These are phyloP conservation scores for Agrypnus murinus DNA, from an alignment of 2,888 invertebrate genomes.

Conservation along the genomic window DNA sequence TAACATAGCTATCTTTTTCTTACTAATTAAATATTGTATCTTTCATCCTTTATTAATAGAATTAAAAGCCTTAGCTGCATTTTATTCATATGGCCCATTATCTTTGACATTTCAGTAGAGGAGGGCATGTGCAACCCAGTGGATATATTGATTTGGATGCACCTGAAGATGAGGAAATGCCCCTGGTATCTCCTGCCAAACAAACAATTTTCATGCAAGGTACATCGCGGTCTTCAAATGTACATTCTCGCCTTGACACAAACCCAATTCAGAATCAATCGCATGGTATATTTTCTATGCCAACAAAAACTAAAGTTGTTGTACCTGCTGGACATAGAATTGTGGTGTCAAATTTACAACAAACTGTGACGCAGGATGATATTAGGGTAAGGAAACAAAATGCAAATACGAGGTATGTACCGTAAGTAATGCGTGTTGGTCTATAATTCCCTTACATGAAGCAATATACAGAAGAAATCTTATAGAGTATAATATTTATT, in stretches of 20 bases:
- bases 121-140: constrained; percentile 22
- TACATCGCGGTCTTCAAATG: constrained; percentile 57
- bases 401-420: no score
- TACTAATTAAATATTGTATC: no score
- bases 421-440: no score
- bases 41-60: no score
- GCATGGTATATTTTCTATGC: constrained; percentile 65
- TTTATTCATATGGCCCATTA: no score
- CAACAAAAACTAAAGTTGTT: constrained; percentile 70
- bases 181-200: constrained; percentile 58
- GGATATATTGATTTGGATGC: constrained; percentile 67
- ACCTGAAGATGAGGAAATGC: constrained; percentile 67
- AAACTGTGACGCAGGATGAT: constrained; percentile 91
- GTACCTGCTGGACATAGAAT: constrained; percentile 84
- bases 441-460: no score
- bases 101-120: no score
- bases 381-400: no score
- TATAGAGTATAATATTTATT: no score
- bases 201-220: constrained; percentile 62
- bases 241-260: constrained; percentile 72
- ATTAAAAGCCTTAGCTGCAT: no score
- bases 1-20: no score
- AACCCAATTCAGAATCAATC: constrained; percentile 61
- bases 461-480: no score
- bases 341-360: constrained; percentile 92